Conservation (phyloP, 2,113 vertebrate species). For the Onychostoma macrolepis region DNA sequence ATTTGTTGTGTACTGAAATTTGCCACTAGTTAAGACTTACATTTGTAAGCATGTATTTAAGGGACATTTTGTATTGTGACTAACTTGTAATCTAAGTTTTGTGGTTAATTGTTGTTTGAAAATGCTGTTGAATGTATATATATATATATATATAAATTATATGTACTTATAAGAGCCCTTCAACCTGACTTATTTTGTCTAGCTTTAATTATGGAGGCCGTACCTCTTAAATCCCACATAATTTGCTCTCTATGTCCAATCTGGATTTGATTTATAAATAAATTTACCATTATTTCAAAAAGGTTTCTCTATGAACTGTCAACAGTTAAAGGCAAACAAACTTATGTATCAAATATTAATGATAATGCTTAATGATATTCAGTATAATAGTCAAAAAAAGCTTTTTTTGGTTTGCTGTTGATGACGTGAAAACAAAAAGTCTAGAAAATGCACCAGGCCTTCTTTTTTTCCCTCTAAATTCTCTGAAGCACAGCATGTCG, state of each 20-base stretch:
- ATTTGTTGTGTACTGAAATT: background rate
- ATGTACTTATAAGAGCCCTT: background rate
- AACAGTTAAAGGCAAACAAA: background rate
- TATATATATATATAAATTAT: background rate
- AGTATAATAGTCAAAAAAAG: background rate
- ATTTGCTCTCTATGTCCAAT: background rate
- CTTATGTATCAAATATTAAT: background rate
- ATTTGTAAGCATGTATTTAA: background rate
- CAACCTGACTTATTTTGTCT: background rate
- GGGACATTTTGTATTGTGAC: background rate
- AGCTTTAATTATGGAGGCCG: background rate
- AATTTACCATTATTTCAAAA: background rate
- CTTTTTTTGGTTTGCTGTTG: background rate
- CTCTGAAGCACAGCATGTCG: constrained; percentile 45
- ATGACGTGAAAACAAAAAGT: background rate
- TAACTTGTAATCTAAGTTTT: background rate
- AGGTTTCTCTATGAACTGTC: background rate
- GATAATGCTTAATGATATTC: background rate
- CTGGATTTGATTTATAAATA: background rate
- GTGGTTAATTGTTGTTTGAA: constrained; percentile 12
- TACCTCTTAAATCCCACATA: background rate
- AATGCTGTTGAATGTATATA: background rate
- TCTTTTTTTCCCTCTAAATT: background rate
- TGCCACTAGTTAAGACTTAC: background rate
- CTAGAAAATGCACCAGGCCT: background rate